Percentiles rank a stretch among this genome's conserved stretches.
Evolutionary conservation across 2,888 invertebrate species (phyloP).

Genomic region (Sinhomidia bicolor): DNA sequence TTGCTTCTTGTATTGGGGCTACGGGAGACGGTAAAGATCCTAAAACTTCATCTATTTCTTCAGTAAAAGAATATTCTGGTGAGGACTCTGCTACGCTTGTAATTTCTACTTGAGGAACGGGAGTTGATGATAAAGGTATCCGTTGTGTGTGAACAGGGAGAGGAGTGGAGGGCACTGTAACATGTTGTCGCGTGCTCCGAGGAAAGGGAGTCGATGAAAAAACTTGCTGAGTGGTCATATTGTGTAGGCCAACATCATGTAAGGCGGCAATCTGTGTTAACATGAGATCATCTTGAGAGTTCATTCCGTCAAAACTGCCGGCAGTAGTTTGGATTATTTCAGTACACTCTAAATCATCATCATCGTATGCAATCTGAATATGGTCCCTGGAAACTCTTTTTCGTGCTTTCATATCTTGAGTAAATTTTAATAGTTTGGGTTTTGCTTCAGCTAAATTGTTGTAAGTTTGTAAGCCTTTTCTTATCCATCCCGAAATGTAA

Average conservation of each 20-base stretch:
- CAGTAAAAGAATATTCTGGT: slow-evolving; percentile 53
- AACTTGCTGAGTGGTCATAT: too few species aligned
- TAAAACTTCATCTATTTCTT: slow-evolving; percentile 11
- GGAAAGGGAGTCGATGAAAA: too few species aligned
- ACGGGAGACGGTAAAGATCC: background rate
- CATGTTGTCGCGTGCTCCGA: too few species aligned
- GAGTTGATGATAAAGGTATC: background rate
- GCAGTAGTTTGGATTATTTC: background rate
- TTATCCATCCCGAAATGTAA: slow-evolving; percentile 71
- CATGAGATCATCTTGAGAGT: slow-evolving; percentile 33
- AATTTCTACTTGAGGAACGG: background rate
- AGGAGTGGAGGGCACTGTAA: too few species aligned
- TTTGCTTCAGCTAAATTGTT: slow-evolving; percentile 39
- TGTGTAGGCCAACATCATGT: background rate
- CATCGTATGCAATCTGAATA: slow-evolving; percentile 35
- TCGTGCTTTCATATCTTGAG: slow-evolving; percentile 1
- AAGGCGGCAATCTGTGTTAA: background rate
- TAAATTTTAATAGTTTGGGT: slow-evolving; percentile 17
- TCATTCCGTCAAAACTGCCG: background rate
- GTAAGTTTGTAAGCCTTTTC: slow-evolving; percentile 21
- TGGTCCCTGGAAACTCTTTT: background rate
- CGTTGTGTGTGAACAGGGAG: too few species aligned
- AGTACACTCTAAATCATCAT: slow-evolving; percentile 28
- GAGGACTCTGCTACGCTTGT: slow-evolving; percentile 43
- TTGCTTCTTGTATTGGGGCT: background rate